A percentile compares a stretch with the other conserved stretches of the same genome.
Evolutionary conservation across 2,888 invertebrate genomes (phyloP).

Genomic region (Tetropium fuscum): DNA sequence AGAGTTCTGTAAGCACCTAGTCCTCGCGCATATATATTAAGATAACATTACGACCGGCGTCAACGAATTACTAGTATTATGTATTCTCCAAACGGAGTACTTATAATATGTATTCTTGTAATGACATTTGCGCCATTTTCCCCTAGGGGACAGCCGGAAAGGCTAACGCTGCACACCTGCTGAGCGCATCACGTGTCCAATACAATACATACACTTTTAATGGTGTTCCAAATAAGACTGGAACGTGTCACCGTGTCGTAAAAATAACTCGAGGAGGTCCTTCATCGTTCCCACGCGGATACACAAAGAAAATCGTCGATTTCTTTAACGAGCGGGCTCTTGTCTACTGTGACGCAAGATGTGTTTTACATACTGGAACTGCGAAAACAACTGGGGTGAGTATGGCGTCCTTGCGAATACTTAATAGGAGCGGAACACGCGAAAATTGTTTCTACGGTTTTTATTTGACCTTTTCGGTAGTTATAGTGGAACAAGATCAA

Average conservation of each 20-base stretch:
- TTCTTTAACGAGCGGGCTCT: neutral
- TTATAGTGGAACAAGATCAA: too few relatives aligned
- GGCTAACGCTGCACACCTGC: slow-evolving; percentile 20
- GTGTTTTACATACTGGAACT: neutral
- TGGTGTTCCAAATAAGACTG: slow-evolving; percentile 17
- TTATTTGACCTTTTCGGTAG: too few relatives aligned
- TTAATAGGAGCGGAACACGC: neutral
- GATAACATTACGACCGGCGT: too few relatives aligned
- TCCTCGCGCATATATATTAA: too few relatives aligned
- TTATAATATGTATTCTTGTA: too few relatives aligned
- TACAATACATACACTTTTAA: slow-evolving; percentile 21
- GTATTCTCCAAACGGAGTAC: neutral
- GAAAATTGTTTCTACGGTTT: too few relatives aligned
- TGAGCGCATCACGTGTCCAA: slow-evolving; percentile 25
- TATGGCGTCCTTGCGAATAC: neutral
- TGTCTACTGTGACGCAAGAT: neutral
- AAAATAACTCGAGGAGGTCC: slow-evolving; percentile 18
- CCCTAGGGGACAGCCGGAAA: slow-evolving; percentile 5
- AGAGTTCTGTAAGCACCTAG: too few relatives aligned
- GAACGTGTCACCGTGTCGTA: slow-evolving; percentile 17
- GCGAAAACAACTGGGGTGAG: neutral
- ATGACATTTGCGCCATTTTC: neutral
- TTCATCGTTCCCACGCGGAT: slow-evolving; percentile 21
- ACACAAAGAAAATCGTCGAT: neutral
- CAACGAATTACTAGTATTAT: neutral